Percentiles rank a stretch among this genome's conserved stretches.
Conservation (phyloP, 2,888 invertebrate genomes). For the Cheilosia scutellata region DNA sequence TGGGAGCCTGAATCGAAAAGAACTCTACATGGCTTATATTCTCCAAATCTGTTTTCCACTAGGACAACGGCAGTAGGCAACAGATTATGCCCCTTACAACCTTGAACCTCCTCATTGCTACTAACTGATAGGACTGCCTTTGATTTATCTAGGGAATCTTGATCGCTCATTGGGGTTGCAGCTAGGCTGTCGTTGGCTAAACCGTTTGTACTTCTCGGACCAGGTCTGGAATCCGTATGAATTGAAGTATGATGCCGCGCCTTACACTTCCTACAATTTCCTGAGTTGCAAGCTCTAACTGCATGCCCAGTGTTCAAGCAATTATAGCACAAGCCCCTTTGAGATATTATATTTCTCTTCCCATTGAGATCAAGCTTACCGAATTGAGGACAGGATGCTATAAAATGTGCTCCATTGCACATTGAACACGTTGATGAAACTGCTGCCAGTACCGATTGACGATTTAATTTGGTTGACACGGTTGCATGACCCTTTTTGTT, state of each 20-base stretch:
- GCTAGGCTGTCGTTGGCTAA: neutral
- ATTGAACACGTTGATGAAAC: neutral
- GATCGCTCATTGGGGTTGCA: neutral
- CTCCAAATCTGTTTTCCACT: slow-evolving; percentile 18
- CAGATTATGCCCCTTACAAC: neutral
- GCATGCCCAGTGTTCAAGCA: slow-evolving; percentile 18
- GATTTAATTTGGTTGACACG: neutral
- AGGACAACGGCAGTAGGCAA: slow-evolving; percentile 9
- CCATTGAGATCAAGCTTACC: slow-evolving; percentile 1
- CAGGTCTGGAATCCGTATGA: neutral
- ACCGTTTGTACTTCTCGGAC: neutral
- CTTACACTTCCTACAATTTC: slow-evolving; percentile 19
- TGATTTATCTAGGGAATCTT: neutral
- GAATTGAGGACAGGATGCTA: too few relatives aligned
- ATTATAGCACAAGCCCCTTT: slow-evolving; percentile 32
- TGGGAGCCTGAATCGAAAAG: too few relatives aligned
- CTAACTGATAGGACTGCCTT: neutral
- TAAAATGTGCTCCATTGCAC: neutral
- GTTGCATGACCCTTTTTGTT: neutral
- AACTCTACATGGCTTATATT: slow-evolving; percentile 7
- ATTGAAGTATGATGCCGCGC: slow-evolving; percentile 5
- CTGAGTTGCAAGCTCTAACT: slow-evolving; percentile 18
- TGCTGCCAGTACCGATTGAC: slow-evolving; percentile 2
- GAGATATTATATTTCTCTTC: neutral
- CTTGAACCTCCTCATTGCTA: neutral